Base-by-base conservation (phyloP, 1,140 invertebrate species). In the Pectinophora gossypiella region DNA sequence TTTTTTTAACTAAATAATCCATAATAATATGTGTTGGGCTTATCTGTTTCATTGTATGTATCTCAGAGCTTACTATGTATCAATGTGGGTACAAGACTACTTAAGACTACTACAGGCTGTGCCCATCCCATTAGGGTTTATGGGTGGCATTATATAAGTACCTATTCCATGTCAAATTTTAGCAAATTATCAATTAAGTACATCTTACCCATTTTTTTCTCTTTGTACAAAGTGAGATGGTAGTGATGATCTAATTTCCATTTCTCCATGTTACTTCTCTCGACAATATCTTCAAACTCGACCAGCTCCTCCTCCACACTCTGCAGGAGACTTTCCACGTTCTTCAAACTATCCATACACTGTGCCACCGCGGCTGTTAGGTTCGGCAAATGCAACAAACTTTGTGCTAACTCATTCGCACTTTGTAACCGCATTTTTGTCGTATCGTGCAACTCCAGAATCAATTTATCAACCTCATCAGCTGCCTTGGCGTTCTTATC, bases 211-310 rank as follows among this genome's bases (percentile, higher is more conserved):
- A 84, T 81, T 73, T 86, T 86, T 51, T 83, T 81, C 63, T 83
- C 76, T 49, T 85, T 80, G 43, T 85, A 86, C 49, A 86, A 52
- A 53, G 68, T 76, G 5, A 86, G 54, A 44, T 85, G 79, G 48
- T 87, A 85, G 40, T 85, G 81, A 52, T 87, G 84, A 27, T 87
- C 84, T 16, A 87, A 53, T 61, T 87, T 87, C 80, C 81, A 84
- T 46, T 72, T 87, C 43, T 83, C 84, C 74, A 85, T 81, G 10
- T 80, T 83, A 57, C 68, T 82, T 48, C 74, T 75, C 43, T 85
- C 81, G 1, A 82, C 63, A 48, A 81, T 65, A 55, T 87, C 81
- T 38, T 87, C 84, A 64, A 84, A 87, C n/a, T 84, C 68, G 3
- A 83, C 64, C 38, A 87, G 52, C 15, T 85, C 75, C 15, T 79